Percentiles rank a stretch among this genome's conserved stretches.
Evolutionary conservation across 2,888 invertebrate genomes (phyloP).

Genomic region (Prosopocoilus inquinatus): DNA sequence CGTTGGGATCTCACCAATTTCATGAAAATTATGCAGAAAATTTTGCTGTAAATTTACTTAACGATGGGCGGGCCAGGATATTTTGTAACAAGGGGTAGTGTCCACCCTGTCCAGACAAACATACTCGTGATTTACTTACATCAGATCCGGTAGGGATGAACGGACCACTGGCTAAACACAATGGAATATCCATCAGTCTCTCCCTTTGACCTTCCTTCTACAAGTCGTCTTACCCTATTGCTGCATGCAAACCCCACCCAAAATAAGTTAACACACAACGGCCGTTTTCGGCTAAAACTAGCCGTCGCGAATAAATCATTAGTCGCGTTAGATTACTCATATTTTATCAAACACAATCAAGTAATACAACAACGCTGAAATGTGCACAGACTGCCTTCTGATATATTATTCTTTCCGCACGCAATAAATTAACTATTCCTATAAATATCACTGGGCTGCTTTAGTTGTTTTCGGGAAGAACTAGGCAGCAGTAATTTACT

Average conservation of each 20-base stretch:
- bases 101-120: conserved; percentile 31
- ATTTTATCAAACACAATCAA: background rate
- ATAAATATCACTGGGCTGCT: conserved; percentile 16
- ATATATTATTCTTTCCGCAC: conserved; percentile 9
- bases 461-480: conserved; percentile 17
- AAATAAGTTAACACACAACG: conserved; percentile 21
- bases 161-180: conserved; percentile 47
- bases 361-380: background rate
- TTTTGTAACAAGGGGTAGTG: conserved; percentile 28
- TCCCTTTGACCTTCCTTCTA: conserved; percentile 40
- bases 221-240: conserved; percentile 17
- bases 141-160: conserved; percentile 42
- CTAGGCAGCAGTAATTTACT: conserved; percentile 20
- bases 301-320: conserved; percentile 2
- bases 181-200: conserved; percentile 44
- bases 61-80: conserved; percentile 24
- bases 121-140: conserved; percentile 40
- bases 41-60: conserved; percentile 28
- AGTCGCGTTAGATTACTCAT: background rate
- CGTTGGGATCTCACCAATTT: background rate
- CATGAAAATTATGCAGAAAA: conserved; percentile 14
- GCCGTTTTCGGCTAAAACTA: conserved; percentile 8
- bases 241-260: conserved; percentile 22
- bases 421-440: conserved; percentile 18
- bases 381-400: background rate